phyloP scores from a whole-genome alignment of 2,797 vertebrate genomes.

The Phrynocephalus forsythii region DNA sequence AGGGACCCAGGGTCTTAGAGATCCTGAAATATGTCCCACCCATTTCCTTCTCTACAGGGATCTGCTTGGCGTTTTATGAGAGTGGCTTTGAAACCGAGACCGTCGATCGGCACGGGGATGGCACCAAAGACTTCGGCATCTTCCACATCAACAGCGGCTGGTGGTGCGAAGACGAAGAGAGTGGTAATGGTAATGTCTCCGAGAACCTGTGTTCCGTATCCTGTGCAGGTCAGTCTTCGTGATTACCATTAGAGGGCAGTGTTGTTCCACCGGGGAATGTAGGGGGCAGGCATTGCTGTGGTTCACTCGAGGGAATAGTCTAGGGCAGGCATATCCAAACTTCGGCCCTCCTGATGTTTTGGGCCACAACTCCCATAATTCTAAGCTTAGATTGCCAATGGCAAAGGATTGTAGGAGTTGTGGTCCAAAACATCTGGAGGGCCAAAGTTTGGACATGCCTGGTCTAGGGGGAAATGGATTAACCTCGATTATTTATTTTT shows the following conservation, averaged over 20 bases:
- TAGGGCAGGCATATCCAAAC: no score
- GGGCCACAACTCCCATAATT: no score
- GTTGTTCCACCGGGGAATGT: background rate
- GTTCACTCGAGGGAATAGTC: no score
- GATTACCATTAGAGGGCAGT: background rate
- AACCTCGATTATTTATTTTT: background rate
- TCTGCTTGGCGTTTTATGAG: slow-evolving; percentile 16
- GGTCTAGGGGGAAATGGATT: background rate
- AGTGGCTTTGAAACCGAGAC: slow-evolving; percentile 18
- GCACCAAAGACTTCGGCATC: slow-evolving; percentile 75
- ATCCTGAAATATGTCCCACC: background rate
- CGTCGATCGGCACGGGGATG: background rate
- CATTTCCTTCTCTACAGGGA: background rate
- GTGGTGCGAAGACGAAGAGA: slow-evolving; percentile 73
- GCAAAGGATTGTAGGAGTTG: no score
- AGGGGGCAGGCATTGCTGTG: no score
- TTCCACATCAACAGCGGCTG: slow-evolving; percentile 84
- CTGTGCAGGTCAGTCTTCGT: slow-evolving; percentile 73
- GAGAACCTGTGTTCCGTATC: slow-evolving; percentile 67
- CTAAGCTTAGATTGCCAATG: no score
- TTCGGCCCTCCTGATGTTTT: no score
- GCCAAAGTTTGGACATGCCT: background rate
- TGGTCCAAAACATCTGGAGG: no score
- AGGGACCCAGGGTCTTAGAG: background rate
- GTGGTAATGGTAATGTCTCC: background rate